Base-by-base conservation (phyloP, 2,113 vertebrate species). In the Amphiprion ocellaris region DNA sequence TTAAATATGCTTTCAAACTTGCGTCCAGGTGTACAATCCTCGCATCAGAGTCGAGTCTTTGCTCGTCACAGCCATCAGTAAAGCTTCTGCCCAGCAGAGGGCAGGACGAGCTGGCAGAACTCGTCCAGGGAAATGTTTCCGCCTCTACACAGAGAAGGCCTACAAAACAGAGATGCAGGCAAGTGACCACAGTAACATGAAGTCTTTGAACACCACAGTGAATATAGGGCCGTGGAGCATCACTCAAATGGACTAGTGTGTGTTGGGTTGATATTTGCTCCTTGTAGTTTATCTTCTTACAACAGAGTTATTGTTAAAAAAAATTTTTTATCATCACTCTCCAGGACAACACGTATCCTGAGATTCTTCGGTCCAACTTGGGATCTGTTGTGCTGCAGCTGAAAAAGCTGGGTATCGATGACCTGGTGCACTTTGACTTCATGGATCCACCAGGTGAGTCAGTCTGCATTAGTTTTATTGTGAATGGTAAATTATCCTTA, bases 141-240 rank as follows among this genome's bases (percentile, higher is more conserved):
- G 98, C 53, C 97, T 99, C 12, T 99, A 99, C 79, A 99, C 98
- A 15, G 98, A 99, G 92, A 99, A 99, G 87, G 98, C 98, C 41
- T 99, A 99, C 90, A 99, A 99, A 94, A 99, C 97, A 15, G 98
- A 99, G 94, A 99, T 99, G 98, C 98, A 99, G 97, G 98, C 96
- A 76, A 89, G 79, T 79, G 58, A n/a, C n/a, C n/a, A 15, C 2
- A 28, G 9, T 49, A 21, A 4, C 19, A 19, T n/a, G 16, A 19
- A 8, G 16, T 50, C n/a, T 50, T 50, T 44, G 41, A 37, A 37
- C 9, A 37, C 33, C 33, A 9, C 9, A 8, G 9, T 37, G 33
- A 37, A 1, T 37, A 37, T 37, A 8, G 12, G 12, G 1, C 41
- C 8, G 2, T 44, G 41, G 4, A 33, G 5, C 30, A 33, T 1